phyloP scores from a whole-genome alignment of 2,113 vertebrate genomes.

The Callorhinus ursinus region DNA sequence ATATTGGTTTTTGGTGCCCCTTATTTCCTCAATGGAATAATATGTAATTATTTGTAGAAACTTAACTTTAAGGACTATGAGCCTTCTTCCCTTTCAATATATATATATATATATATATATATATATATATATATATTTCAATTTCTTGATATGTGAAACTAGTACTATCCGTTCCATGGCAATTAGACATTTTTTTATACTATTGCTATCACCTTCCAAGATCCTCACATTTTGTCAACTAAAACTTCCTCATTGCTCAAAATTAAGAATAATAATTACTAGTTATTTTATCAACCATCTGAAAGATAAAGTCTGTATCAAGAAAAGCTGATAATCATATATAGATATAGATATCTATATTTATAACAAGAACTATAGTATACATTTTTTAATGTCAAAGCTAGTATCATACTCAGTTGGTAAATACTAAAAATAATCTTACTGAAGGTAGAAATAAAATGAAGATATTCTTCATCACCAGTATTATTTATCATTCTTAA shows the following conservation, averaged over 20 bases:
- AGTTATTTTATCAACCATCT: background rate
- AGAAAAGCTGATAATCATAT: background rate
- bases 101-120: too few species aligned
- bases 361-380: background rate
- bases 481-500: background rate
- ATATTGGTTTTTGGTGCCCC: background rate
- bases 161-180: background rate
- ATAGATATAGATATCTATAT: background rate
- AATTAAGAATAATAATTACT: background rate
- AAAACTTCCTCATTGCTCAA: background rate
- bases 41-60: background rate
- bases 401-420: background rate
- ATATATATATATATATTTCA: background rate
- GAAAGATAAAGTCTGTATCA: background rate
- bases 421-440: background rate
- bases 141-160: background rate
- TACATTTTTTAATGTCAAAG: background rate
- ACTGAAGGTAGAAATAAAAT: background rate
- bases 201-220: background rate
- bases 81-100: background rate
- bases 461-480: background rate
- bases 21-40: background rate
- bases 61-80: background rate
- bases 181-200: background rate
- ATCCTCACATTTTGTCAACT: background rate